Evolutionary conservation across 2,888 invertebrate species (phyloP).

Genomic region (Boloria selene): DNA sequence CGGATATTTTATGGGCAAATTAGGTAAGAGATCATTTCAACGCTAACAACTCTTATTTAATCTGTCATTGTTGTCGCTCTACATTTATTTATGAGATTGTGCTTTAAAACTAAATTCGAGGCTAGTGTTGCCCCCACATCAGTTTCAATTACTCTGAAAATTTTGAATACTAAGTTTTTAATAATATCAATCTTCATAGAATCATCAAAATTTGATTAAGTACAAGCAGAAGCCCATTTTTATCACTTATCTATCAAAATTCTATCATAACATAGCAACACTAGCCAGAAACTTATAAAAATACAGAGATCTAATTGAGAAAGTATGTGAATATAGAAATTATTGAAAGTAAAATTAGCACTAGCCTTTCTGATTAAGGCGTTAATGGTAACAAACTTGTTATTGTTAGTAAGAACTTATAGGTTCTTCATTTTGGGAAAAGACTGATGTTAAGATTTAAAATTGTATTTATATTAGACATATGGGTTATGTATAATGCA

Average conservation of each 20-base stretch:
- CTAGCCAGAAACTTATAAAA: slow-evolving; percentile 18
- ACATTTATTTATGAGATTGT: slow-evolving; percentile 16
- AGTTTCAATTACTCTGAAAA: too few relatives aligned
- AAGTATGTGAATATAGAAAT: neutral
- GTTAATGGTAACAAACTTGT: slow-evolving; percentile 15
- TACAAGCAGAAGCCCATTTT: slow-evolving; percentile 19
- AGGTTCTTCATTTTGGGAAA: neutral
- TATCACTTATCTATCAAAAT: neutral
- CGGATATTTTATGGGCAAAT: slow-evolving; percentile 1
- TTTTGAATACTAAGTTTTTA: neutral
- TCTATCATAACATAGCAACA: slow-evolving; percentile 7
- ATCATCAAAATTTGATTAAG: slow-evolving; percentile 17
- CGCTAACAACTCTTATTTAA: slow-evolving; percentile 13
- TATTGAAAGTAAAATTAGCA: slow-evolving; percentile 18
- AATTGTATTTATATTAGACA: slow-evolving; percentile 6
- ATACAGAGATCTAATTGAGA: slow-evolving; percentile 17
- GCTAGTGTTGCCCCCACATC: slow-evolving; percentile 5
- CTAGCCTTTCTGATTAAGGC: slow-evolving; percentile 19
- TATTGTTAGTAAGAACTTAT: neutral
- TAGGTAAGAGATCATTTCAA: neutral
- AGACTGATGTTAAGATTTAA: slow-evolving; percentile 2
- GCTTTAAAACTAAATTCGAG: slow-evolving; percentile 13
- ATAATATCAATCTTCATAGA: slow-evolving; percentile 2
- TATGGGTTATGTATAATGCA: slow-evolving; percentile 9
- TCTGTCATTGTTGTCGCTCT: slow-evolving; percentile 13